phyloP scores from a whole-genome alignment of 2,888 invertebrate genomes.

The Lepidocyrtoides sp. region DNA sequence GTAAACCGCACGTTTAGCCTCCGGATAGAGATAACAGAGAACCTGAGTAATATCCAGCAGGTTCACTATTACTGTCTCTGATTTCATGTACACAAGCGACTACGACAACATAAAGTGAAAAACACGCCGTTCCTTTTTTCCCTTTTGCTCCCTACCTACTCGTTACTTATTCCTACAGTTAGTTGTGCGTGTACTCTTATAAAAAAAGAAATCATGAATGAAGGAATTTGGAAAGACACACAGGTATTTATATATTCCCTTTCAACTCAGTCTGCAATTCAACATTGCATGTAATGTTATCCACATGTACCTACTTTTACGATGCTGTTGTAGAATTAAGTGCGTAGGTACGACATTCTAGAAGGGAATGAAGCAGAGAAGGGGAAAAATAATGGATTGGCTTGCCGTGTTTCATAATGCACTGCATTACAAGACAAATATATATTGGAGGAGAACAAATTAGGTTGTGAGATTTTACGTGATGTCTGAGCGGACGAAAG shows the following conservation, averaged over 20 bases:
- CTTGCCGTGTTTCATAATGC: conserved; percentile 45
- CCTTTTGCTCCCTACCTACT: not conserved
- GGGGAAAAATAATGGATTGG: conserved; percentile 46
- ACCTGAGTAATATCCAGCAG: conserved; percentile 36
- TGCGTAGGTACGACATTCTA: not conserved
- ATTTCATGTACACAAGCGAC: conserved; percentile 48
- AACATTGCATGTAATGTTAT: conserved; percentile 50
- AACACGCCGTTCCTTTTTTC: conserved; percentile 11
- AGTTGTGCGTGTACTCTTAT: not conserved
- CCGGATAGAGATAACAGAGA: conserved; percentile 27
- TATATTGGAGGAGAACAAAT: conserved; percentile 64
- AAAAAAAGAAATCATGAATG: conserved; percentile 64
- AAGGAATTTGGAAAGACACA: conserved; percentile 65
- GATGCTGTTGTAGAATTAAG: not conserved
- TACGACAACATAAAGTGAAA: conserved; percentile 45
- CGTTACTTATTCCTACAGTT: too few relatives aligned
- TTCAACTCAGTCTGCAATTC: conserved; percentile 48
- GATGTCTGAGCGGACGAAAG: conserved; percentile 39
- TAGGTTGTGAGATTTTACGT: conserved; percentile 63
- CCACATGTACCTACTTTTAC: not conserved
- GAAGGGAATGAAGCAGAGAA: not conserved
- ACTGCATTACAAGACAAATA: conserved; percentile 35
- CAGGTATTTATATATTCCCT: conserved; percentile 72
- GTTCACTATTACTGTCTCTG: conserved; percentile 55
- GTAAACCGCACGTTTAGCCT: conserved; percentile 59